These are phyloP conservation scores for Halictus rubicundus DNA, from an alignment of 1,140 invertebrate species.

Conservation along the genomic window DNA sequence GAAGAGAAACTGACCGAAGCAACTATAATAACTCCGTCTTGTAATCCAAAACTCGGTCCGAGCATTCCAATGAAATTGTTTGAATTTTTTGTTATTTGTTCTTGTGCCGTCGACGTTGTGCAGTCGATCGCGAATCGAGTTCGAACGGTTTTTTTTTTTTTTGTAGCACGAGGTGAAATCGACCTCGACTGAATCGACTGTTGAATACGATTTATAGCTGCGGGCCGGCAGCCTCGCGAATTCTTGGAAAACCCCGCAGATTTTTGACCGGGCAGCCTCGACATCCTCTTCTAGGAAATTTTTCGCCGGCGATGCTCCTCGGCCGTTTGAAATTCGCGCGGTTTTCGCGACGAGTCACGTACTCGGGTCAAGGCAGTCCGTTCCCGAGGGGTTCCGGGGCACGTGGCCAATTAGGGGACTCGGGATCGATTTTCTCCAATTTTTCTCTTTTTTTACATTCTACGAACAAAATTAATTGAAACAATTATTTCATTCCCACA, in stretches of 20 bases:
- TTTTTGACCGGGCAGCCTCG: conserved; percentile 26
- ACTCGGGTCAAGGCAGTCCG: conserved; percentile 24
- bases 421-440: too few relatives aligned
- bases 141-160: background rate
- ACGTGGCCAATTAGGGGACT: background rate
- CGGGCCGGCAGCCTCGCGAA: conserved; percentile 11
- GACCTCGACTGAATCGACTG: conserved; percentile 11
- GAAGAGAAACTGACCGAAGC: too few relatives aligned
- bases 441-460: too few relatives aligned
- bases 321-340: background rate
- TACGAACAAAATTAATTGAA: too few relatives aligned
- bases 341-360: conserved; percentile 12
- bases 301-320: background rate
- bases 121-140: too few relatives aligned
- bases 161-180: background rate
- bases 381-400: background rate
- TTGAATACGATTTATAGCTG: background rate
- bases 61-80: too few relatives aligned
- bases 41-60: too few relatives aligned
- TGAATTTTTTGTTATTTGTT: too few relatives aligned
- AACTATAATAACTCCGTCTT: too few relatives aligned
- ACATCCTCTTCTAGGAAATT: background rate
- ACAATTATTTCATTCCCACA: too few relatives aligned
- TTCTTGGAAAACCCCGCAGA: conserved; percentile 11
- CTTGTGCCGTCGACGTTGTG: background rate